Conservation (phyloP, 2,113 vertebrate genomes). For the Stegastes partitus region DNA sequence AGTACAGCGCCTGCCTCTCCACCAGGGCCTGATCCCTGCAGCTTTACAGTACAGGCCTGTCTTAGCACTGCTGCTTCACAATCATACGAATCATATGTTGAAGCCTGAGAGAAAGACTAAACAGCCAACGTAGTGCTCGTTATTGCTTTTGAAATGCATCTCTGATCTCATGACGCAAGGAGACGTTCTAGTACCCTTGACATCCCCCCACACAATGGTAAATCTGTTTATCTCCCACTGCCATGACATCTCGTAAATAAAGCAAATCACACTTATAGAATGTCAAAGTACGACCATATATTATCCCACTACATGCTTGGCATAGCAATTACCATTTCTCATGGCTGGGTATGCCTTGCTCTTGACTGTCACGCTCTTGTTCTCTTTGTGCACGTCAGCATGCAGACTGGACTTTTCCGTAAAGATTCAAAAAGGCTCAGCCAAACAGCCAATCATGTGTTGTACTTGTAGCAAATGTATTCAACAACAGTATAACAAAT, state of each 20-base stretch:
- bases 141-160: constrained; percentile 28
- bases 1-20: not conserved
- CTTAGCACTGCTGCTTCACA: not conserved
- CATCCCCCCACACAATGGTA: not conserved
- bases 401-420: not conserved
- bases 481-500: too few relatives aligned
- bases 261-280: constrained; percentile 20
- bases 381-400: not conserved
- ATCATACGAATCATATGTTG: too few relatives aligned
- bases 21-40: constrained; percentile 16
- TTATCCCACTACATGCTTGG: not conserved
- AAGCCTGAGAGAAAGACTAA: not conserved
- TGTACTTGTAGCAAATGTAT: not conserved
- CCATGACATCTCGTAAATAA: constrained; percentile 47
- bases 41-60: not conserved
- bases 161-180: constrained; percentile 12
- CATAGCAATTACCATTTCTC: constrained; percentile 13
- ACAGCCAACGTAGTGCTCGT: constrained; percentile 15
- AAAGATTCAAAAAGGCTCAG: not conserved
- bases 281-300: not conserved
- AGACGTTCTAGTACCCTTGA: constrained; percentile 36
- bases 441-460: not conserved
- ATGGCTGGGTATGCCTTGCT: not conserved
- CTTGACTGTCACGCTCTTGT: not conserved
- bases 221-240: constrained; percentile 40